Evolutionary conservation across 2,888 invertebrate genomes (phyloP), one percentile per base, ranked within the genome.

Genomic region (Trissoscelio sp.): DNA sequence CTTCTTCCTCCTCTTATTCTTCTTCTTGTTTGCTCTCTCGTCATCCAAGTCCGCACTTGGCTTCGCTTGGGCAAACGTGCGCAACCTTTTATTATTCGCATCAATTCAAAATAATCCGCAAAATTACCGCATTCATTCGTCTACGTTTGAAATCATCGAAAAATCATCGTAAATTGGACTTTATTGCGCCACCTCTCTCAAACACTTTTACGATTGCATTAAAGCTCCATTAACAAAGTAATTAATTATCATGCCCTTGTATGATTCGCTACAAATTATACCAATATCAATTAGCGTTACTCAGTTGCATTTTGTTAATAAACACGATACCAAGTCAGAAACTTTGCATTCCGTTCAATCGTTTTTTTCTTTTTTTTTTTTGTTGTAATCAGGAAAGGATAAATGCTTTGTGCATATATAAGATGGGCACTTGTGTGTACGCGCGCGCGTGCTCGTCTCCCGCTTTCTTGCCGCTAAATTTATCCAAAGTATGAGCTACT

Each of bases 401-500:
- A 66, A 72, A 79, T 58, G 42, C 39, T 58, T 31, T 14, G 48
- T 28, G 62, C 42, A 18, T n/a, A 12, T 39, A 39, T 12, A 11
- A 48, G 57, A 14, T 37, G 14, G 20, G 18, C 51, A 39, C 53
- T 18, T n/a, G 28, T 11, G 22, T 51, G 37, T 37, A 37, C 14
- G 20, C 28, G 31, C 24, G 57, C 22, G 55, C 55, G n/a, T 28
- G 39, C 60, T 20, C 55, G 55, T 66, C 80, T 74, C 66, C 73
- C 60, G 55, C 66, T 73, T 72, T 82, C 79, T 75, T 55, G 72
- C 22, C 62, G 79, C 82, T 82, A 82, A 80, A 82, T 82, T 82
- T 82, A 80, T 82, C 82, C 80, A 48, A 77, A 82, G 80, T 79
- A 80, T 82, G 79, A 79, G 69, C 79, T 74, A 74, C 74, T 79